Evolutionary conservation across 2,113 vertebrate species (phyloP).

Genomic region (Mixornis gularis): DNA sequence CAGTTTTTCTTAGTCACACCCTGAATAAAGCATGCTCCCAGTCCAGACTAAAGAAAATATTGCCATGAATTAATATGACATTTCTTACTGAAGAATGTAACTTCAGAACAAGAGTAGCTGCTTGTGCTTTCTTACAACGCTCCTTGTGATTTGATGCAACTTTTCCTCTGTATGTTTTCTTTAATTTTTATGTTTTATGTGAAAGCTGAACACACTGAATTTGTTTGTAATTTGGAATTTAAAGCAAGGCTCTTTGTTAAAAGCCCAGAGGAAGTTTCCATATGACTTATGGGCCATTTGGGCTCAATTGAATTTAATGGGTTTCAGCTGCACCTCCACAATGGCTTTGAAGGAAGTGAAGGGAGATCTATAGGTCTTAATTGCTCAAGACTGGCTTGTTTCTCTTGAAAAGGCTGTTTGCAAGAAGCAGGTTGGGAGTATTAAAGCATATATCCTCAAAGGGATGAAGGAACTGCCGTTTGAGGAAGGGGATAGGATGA

Average conservation of each 20-base stretch:
- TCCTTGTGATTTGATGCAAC: constrained; percentile 31
- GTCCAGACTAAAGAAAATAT: background rate
- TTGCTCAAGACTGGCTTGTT: constrained; percentile 58
- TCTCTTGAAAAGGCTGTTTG: constrained; percentile 48
- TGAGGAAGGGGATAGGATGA: background rate
- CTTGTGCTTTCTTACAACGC: background rate
- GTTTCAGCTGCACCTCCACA: constrained; percentile 68
- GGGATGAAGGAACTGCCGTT: background rate
- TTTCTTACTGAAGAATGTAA: background rate
- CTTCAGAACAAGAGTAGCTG: background rate
- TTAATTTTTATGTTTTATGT: constrained; percentile 47
- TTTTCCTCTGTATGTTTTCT: constrained; percentile 34
- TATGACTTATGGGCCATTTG: constrained; percentile 71
- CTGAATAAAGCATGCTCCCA: background rate
- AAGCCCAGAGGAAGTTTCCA: constrained; percentile 65
- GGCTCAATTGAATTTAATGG: constrained; percentile 70
- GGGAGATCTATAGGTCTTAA: constrained; percentile 58
- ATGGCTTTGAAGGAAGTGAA: constrained; percentile 64
- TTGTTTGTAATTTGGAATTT: constrained; percentile 61
- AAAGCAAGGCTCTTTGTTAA: constrained; percentile 61
- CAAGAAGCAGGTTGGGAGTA: constrained; percentile 27
- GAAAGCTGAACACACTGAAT: constrained; percentile 53
- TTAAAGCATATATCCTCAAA: constrained; percentile 38
- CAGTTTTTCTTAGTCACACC: background rate
- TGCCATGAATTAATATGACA: background rate